These are phyloP conservation scores for Drosophila kohkoa DNA, from an alignment of 1,140 invertebrate genomes.

Conservation along the genomic window DNA sequence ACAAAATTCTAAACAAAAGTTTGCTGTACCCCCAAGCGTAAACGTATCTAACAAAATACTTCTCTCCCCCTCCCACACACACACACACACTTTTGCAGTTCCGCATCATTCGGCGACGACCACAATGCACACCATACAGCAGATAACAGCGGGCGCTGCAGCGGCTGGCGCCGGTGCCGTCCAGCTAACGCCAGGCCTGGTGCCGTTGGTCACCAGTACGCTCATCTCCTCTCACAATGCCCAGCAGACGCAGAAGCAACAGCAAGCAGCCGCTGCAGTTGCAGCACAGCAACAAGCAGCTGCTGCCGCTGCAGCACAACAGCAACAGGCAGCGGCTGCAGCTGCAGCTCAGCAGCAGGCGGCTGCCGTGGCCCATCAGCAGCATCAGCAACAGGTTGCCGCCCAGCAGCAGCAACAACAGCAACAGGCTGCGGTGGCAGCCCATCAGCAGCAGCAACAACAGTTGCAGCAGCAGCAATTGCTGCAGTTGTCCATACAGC, in stretches of 20 bases:
- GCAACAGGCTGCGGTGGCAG: slow-evolving; percentile 60
- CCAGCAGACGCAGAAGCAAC: slow-evolving; percentile 75
- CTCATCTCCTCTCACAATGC: slow-evolving; percentile 82
- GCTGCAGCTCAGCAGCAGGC: slow-evolving; percentile 68
- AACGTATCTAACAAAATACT: slow-evolving; percentile 13
- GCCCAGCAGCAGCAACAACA: slow-evolving; percentile 66
- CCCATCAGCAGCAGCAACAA: slow-evolving; percentile 70
- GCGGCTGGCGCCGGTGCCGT: slow-evolving; percentile 68
- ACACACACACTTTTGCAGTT: slow-evolving; percentile 55
- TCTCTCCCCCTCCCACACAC: slow-evolving; percentile 11
- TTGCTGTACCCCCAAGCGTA: slow-evolving; percentile 10
- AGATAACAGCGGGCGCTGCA: slow-evolving; percentile 78
- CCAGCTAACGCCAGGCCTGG: slow-evolving; percentile 76
- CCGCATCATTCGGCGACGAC: slow-evolving; percentile 79
- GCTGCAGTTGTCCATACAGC: slow-evolving; percentile 73
- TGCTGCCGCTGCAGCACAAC: slow-evolving; percentile 60
- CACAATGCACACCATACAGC: slow-evolving; percentile 84
- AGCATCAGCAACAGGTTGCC: slow-evolving; percentile 74
- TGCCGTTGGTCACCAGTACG: slow-evolving; percentile 80
- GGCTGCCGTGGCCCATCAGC: slow-evolving; percentile 59
- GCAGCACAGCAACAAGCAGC: slow-evolving; percentile 67
- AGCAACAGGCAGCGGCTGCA: slow-evolving; percentile 70
- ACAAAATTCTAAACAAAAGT: slow-evolving; percentile 29
- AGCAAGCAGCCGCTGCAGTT: slow-evolving; percentile 60
- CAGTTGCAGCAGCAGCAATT: slow-evolving; percentile 72